These are phyloP conservation scores for Sphaerophoria taeniata DNA, from an alignment of 2,888 invertebrate genomes.

Conservation along the genomic window DNA sequence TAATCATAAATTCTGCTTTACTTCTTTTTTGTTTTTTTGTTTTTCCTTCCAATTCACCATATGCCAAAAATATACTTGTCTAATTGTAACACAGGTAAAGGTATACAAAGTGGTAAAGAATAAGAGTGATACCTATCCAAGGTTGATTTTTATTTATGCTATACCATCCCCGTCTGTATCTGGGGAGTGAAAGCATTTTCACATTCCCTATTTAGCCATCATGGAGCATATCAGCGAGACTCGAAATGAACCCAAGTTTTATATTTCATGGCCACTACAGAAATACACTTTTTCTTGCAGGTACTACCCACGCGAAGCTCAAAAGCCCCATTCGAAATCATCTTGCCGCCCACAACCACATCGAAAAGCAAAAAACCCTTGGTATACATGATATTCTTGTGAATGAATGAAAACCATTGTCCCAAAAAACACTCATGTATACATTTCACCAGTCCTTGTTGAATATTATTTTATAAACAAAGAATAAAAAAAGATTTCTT, in stretches of 20 bases:
- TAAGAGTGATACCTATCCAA: constrained; percentile 45
- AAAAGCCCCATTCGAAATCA: not conserved
- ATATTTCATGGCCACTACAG: constrained; percentile 62
- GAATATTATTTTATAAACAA: constrained; percentile 22
- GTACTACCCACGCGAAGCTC: constrained; percentile 26
- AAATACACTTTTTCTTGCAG: constrained; percentile 9
- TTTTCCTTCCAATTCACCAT: not conserved
- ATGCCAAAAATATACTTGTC: constrained; percentile 42
- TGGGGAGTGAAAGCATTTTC: not conserved
- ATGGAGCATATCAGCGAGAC: constrained; percentile 37
- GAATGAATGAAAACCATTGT: constrained; percentile 67
- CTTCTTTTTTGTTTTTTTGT: not conserved
- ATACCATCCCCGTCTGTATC: constrained; percentile 10
- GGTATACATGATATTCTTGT: constrained; percentile 54
- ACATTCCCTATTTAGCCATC: not conserved
- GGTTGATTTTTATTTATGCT: constrained; percentile 52
- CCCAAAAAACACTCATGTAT: constrained; percentile 27
- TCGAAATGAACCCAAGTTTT: constrained; percentile 26
- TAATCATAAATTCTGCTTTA: constrained; percentile 41
- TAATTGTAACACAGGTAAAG: constrained; percentile 16
- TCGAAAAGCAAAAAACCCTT: constrained; percentile 36
- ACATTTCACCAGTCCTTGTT: constrained; percentile 34
- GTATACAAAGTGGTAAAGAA: constrained; percentile 2
- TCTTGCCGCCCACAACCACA: not conserved
- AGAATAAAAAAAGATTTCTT: constrained; percentile 13